Evolutionary conservation across 2,888 invertebrate species (phyloP), one percentile per base, ranked within the genome.

Genomic region (Cheiracanthium punctorium): DNA sequence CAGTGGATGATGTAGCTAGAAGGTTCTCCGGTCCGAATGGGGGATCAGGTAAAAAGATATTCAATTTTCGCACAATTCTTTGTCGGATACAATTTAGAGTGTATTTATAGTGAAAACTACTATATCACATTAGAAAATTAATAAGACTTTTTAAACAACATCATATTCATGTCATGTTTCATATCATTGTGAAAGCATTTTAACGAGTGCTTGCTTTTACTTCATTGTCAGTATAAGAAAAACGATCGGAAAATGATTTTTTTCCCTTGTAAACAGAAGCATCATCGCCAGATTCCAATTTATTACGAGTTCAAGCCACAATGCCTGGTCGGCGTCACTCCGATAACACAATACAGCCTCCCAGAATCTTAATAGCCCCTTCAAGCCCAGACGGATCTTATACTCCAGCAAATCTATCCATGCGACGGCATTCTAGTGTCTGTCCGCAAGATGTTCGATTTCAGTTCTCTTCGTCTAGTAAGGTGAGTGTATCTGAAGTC

Each of bases 401-500:
- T 0, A 95, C 94, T 89, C 94, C 91, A 89, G 89, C 89, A 29
- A 96, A 96, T 0, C 92, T 97, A 87, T 97, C 97, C 20, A 95
- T 95, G 43, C 94, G 97, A 76, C 94, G 97, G 30, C 97, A 97
- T 92, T 97, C 97, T 81, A 96, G 96, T 92, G 97, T 96, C 90
- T 96, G 96, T 28, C 96, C 97, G 0, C 96, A 97, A 91, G 96
- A 97, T 91, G 89, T 88, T 80, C 90, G 86, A 52, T 86, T 82
- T 37, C 88, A 88, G 29, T 88, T 88, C 79, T 82, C 75, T 24
- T 52, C 85, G 7, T 32, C 82, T 24, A 85, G 58, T 58, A 58
- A 58, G 58, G 58, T 58, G 24, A 58, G 24, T 5, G 10, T 48
- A 17, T 10, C 48, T 17, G 14, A 10, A 48, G 17, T 48, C 7